Evolutionary conservation across 2,888 invertebrate species (phyloP).

Genomic region (Lottia scabra): DNA sequence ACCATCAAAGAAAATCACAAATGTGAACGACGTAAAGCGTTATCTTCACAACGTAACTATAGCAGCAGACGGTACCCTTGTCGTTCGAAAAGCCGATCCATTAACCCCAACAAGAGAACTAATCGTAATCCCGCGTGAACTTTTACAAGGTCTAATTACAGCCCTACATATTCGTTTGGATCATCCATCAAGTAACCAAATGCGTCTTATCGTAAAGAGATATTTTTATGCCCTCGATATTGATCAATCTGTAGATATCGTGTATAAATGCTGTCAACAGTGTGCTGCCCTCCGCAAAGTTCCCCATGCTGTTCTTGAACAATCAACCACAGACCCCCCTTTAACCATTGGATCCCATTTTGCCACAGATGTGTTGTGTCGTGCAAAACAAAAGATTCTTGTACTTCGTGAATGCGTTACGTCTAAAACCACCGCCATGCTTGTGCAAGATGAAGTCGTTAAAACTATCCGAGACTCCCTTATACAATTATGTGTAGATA

Average conservation of each 20-base stretch:
- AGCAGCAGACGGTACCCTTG: conserved; percentile 24
- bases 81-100: conserved; percentile 21
- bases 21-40: neutral
- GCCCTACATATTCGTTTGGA: conserved; percentile 33
- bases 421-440: conserved; percentile 15
- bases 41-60: conserved; percentile 26
- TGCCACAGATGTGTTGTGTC: conserved; percentile 33
- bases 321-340: neutral
- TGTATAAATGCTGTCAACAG: conserved; percentile 15
- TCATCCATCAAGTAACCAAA: conserved; percentile 30
- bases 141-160: conserved; percentile 36
- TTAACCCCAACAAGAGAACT: conserved; percentile 21
- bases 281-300: conserved; percentile 19
- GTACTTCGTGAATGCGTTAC: conserved; percentile 34
- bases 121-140: conserved; percentile 35
- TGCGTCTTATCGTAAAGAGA: conserved; percentile 21
- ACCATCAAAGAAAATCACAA: neutral
- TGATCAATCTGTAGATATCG: conserved; percentile 25
- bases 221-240: conserved; percentile 39
- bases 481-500: conserved; percentile 21
- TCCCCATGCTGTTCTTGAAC: conserved; percentile 1
- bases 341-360: neutral
- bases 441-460: conserved; percentile 26
- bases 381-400: conserved; percentile 27
- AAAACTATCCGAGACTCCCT: conserved; percentile 27